Evolutionary conservation across 2,888 invertebrate species (phyloP).

Genomic region (Carterocephalus palaemon): DNA sequence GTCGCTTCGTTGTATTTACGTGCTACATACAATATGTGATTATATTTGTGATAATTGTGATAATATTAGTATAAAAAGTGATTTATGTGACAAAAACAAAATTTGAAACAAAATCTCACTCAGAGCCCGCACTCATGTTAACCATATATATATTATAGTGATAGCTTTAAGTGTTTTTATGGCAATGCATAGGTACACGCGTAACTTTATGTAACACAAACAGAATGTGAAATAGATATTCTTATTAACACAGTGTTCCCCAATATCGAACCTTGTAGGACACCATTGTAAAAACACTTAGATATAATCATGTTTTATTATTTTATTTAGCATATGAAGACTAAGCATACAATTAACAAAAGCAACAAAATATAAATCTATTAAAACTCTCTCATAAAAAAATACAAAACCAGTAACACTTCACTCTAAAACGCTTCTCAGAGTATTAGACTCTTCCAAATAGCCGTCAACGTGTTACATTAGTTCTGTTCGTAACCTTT

Average conservation of each 20-base stretch:
- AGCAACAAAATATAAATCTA: constrained; percentile 40
- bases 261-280: constrained; percentile 51
- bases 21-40: no score
- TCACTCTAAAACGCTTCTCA: constrained; percentile 70
- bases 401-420: constrained; percentile 58
- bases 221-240: constrained; percentile 35
- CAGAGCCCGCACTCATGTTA: constrained; percentile 45
- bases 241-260: constrained; percentile 41
- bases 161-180: constrained; percentile 76
- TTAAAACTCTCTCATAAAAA: constrained; percentile 23
- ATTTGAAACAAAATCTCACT: no score
- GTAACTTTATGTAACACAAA: constrained; percentile 47
- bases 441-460: constrained; percentile 72
- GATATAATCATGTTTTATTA: constrained; percentile 35
- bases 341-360: constrained; percentile 31
- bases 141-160: constrained; percentile 41
- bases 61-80: no score
- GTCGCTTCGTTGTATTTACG: no score
- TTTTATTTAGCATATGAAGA: constrained; percentile 39
- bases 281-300: constrained; percentile 43
- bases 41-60: no score
- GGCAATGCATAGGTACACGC: constrained; percentile 63
- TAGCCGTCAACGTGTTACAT: constrained; percentile 74
- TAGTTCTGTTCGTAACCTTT: constrained; percentile 66
- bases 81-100: no score